Evolutionary conservation across 1,140 invertebrate species (phyloP), one percentile per base, ranked within the genome.

Genomic region (Nylanderia fulva): DNA sequence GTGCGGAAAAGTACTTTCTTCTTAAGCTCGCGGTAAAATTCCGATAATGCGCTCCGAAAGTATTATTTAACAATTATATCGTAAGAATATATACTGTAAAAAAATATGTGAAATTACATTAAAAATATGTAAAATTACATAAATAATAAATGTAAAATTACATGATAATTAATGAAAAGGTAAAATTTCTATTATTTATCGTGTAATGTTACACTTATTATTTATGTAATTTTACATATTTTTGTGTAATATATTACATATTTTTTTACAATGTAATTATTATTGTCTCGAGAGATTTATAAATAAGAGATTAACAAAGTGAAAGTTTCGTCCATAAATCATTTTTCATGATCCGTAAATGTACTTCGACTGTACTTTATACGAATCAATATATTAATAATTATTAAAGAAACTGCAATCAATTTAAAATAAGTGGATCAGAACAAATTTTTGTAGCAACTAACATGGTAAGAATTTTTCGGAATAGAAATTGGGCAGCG

Each of bases 11-110:
- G 18, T 24, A 56, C 56, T 80, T 69, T 33, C 48, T 42, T 52
- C 24, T 69, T 69, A 42, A 58, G 15, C 45, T 79, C 33, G 5
- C 13, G 0, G 15, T 15, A 24, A 39, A 68, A 7, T 5, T 39
- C 11, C 8, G 27, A 39, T 69, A 69, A 42, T 18, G 24, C 21
- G 15, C 29, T 66, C 9, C n/a, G 1, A 36, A 27, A 39, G 24
- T 56, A 27, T 80, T 56, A 80, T 42, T 56, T 56, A 80, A 80
- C 24, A 21, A 13, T 36, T 11, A 18, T 11, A 29, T 18, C 24
- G n/a, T 45, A 13, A 63, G 61, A 76, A 39, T 48, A n/a, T n/a
- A n/a, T n/a, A n/a, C n/a, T n/a, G n/a, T n/a, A n/a, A n/a, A n/a
- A n/a, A n/a, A n/a, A n/a, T n/a, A n/a, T n/a, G n/a, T n/a, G n/a